These are phyloP conservation scores for Sebastes diaconus DNA, from an alignment of 2,797 vertebrate genomes.

Conservation along the genomic window DNA sequence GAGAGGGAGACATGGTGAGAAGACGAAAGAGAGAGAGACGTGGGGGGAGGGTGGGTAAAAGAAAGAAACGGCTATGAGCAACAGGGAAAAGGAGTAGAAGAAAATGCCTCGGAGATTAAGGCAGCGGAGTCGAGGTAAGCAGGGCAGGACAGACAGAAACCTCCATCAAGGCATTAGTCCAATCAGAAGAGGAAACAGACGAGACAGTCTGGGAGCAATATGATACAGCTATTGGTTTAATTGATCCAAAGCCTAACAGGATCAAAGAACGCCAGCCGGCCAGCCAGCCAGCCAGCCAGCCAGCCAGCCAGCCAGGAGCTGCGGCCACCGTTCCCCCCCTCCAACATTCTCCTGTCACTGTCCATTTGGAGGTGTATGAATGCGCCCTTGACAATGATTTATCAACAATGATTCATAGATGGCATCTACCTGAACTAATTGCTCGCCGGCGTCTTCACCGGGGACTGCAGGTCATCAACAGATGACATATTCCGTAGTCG, in stretches of 20 bases:
- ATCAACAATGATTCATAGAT: slow-evolving; percentile 72
- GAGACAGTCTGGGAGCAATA: slow-evolving; percentile 73
- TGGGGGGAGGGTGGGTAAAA: slow-evolving; percentile 59
- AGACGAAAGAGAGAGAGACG: slow-evolving; percentile 50
- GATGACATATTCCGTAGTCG: slow-evolving; percentile 70
- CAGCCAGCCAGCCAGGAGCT: slow-evolving; percentile 34
- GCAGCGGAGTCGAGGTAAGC: slow-evolving; percentile 16
- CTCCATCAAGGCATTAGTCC: slow-evolving; percentile 70
- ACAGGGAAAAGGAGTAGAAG: slow-evolving; percentile 50
- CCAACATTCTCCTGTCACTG: slow-evolving; percentile 48
- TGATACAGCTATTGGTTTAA: slow-evolving; percentile 71
- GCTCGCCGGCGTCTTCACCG: slow-evolving; percentile 58
- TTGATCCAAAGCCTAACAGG: slow-evolving; percentile 73
- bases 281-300: background rate
- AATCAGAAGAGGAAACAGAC: slow-evolving; percentile 76
- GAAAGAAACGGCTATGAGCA: slow-evolving; percentile 69
- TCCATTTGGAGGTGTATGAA: slow-evolving; percentile 64
- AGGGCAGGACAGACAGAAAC: slow-evolving; percentile 26
- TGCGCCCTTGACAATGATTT: slow-evolving; percentile 70
- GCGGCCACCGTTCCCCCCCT: slow-evolving; percentile 14
- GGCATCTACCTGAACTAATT: slow-evolving; percentile 75
- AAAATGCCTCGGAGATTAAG: slow-evolving; percentile 60
- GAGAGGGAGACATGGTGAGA: slow-evolving; percentile 3
- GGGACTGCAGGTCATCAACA: slow-evolving; percentile 66
- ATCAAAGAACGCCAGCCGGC: slow-evolving; percentile 47